Percentiles rank a stretch among this genome's conserved stretches.
Conservation (phyloP, 2,888 invertebrate genomes). For the Cyrtodaria siliqua region DNA sequence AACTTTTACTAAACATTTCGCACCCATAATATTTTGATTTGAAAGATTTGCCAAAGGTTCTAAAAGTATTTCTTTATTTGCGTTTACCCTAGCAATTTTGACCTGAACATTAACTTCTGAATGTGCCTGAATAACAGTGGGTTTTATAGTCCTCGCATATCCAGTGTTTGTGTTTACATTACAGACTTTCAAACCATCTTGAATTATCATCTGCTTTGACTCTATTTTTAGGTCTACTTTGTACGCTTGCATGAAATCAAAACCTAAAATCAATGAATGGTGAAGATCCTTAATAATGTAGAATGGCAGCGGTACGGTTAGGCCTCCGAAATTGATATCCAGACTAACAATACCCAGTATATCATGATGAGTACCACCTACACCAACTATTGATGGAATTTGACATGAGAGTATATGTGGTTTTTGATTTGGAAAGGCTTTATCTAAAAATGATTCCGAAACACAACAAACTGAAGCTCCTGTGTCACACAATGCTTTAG, state of each 20-base stretch:
- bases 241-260: conserved; percentile 18
- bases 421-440: conserved; percentile 10
- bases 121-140: conserved; percentile 7
- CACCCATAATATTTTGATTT: conserved; percentile 33
- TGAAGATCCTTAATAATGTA: conserved; percentile 20
- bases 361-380: conserved; percentile 20
- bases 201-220: conserved; percentile 9
- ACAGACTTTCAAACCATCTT: conserved; percentile 20
- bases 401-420: conserved; percentile 1
- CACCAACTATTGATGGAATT: neutral
- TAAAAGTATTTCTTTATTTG: conserved; percentile 13
- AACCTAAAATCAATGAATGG: conserved; percentile 14
- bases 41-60: conserved; percentile 23
- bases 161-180: conserved; percentile 17
- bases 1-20: conserved; percentile 37
- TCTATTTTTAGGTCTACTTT: conserved; percentile 9
- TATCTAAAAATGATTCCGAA: conserved; percentile 7
- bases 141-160: too few relatives aligned
- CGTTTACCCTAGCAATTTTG: conserved; percentile 20
- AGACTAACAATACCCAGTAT: conserved; percentile 3
- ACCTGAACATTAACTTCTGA: conserved; percentile 25
- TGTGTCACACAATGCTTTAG: conserved; percentile 10
- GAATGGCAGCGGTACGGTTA: neutral
- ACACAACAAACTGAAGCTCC: conserved; percentile 18
- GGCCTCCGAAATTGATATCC: conserved; percentile 10